Base-by-base conservation (phyloP, 2,113 vertebrate species). In the Callionymus lyra region DNA sequence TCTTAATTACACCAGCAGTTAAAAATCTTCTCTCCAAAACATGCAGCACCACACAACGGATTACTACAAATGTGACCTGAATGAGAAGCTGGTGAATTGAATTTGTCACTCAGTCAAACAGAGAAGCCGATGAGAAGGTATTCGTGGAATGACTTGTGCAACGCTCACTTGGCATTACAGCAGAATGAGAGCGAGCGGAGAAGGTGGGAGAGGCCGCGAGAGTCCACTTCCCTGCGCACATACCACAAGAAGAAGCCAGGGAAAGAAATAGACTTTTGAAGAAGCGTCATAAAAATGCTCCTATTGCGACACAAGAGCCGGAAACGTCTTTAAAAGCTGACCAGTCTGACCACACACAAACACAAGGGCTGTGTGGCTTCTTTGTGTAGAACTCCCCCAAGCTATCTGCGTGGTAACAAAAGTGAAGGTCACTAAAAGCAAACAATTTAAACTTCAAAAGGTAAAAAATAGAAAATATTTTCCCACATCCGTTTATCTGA, bases 151-250 rank as follows among this genome's bases (percentile, higher is more conserved):
- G 78, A 77, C 57, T 56, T 65, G 72, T 38, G 61, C 64, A 69
- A 34, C 38, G 69, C 53, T 68, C 58, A 68, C 70, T 81, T 76
- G 78, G 55, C 61, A 67, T 62, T 50, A 67, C 77, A 72, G 82
- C 70, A 83, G 19, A 49, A 53, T 39, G 19, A 15, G 38, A 56
- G 49, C 64, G 21, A 56, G 52, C 44, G 59, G 41, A 49, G 49
- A 47, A 33, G 48, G 60, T 37, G 19, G 31, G 21, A 17, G 14
- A 13, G 13, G 13, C 39, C n/a, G 18, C 17, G 37, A 38, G 15
- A 13, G 38, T 55, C 21, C 4, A 13, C 12, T 31, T 46, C 6
- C 41, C 31, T 6, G 3, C 34, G 35, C 15, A 31, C 31, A 63
- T 12, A 38, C 21, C 48, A 42, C 33, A 57, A 15, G 45, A 37